phyloP scores from a whole-genome alignment of 1,140 invertebrate genomes.

The Anastrepha obliqua region DNA sequence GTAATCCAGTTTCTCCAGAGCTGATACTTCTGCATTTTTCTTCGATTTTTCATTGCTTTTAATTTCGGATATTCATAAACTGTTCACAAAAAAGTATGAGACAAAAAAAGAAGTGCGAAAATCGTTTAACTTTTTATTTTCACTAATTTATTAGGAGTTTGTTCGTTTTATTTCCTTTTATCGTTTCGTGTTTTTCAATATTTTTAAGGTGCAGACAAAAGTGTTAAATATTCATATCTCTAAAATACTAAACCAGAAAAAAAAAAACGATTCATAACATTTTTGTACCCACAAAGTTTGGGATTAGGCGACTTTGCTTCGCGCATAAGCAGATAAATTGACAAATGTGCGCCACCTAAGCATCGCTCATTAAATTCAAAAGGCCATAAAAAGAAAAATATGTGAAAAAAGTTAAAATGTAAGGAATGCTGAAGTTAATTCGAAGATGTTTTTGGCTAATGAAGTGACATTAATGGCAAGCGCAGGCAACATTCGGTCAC shows the following conservation, averaged over 20 bases:
- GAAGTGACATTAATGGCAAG: constrained; percentile 32
- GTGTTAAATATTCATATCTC: neutral
- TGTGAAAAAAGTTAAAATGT: neutral
- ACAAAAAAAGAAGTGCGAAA: too few relatives aligned
- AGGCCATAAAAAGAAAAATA: neutral
- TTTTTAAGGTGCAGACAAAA: neutral
- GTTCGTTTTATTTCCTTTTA: neutral
- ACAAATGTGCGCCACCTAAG: constrained; percentile 21
- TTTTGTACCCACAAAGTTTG: neutral
- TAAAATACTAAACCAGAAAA: neutral
- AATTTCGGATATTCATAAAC: too few relatives aligned
- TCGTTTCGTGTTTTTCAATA: neutral
- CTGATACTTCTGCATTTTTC: too few relatives aligned
- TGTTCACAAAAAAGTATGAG: too few relatives aligned
- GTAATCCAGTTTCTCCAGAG: too few relatives aligned
- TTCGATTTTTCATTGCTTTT: too few relatives aligned
- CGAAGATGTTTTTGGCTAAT: neutral
- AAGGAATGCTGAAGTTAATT: neutral
- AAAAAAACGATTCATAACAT: neutral
- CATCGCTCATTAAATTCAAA: neutral
- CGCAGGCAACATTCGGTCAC: neutral
- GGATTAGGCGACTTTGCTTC: neutral
- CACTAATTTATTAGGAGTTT: neutral
- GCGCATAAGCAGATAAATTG: neutral
- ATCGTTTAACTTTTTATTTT: too few relatives aligned